These are phyloP conservation scores for Hypsopygia costalis DNA, from an alignment of 2,888 invertebrate species.

Conservation along the genomic window DNA sequence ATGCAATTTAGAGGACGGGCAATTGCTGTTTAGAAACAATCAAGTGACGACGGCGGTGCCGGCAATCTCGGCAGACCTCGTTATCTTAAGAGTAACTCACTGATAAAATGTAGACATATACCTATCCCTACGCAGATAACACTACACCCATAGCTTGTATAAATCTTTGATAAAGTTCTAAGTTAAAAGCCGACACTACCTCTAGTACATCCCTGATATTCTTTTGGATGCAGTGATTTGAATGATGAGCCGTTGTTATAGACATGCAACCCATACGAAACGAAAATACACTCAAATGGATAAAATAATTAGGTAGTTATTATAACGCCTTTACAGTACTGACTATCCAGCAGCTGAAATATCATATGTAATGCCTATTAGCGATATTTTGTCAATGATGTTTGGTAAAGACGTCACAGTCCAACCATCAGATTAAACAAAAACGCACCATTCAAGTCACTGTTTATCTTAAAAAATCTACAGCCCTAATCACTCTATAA, in stretches of 20 bases:
- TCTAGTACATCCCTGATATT: constrained; percentile 66
- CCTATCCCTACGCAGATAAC: constrained; percentile 44
- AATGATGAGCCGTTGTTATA: constrained; percentile 17
- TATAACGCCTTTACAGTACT: no score
- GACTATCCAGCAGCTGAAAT: no score
- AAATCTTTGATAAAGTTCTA: constrained; percentile 62
- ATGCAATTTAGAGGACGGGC: no score
- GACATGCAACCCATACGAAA: no score
- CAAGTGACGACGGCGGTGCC: no score
- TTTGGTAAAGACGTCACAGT: no score
- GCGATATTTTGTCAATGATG: no score
- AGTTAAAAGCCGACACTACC: constrained; percentile 63
- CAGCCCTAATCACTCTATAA: constrained; percentile 74
- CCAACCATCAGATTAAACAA: no score
- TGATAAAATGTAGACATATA: constrained; percentile 32
- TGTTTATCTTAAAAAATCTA: constrained; percentile 36
- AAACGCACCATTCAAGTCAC: constrained; percentile 25
- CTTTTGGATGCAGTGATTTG: constrained; percentile 32
- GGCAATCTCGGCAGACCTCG: background rate
- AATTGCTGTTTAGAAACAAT: no score
- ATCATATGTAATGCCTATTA: no score
- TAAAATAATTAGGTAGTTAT: no score
- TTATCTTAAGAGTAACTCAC: constrained; percentile 11
- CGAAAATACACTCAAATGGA: no score
- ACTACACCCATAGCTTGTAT: constrained; percentile 65